Evolutionary conservation across 2,797 vertebrate genomes (phyloP).

Genomic region (Choloepus didactylus): DNA sequence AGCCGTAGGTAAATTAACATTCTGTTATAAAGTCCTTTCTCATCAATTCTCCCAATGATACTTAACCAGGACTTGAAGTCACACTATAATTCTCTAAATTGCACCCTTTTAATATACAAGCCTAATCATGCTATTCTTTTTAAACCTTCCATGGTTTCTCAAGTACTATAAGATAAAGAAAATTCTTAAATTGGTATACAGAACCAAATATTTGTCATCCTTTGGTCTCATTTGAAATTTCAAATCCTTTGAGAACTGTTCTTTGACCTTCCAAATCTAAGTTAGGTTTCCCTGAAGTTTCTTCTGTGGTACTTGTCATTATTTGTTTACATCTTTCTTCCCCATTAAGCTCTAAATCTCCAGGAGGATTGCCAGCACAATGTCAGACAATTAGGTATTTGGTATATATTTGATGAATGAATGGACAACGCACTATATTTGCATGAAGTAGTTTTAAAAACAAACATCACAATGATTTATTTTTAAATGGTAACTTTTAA

Average conservation of each 20-base stretch:
- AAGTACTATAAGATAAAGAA: slow-evolving; percentile 58
- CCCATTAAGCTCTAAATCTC: slow-evolving; percentile 14
- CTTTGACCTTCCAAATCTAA: slow-evolving; percentile 59
- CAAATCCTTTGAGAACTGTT: slow-evolving; percentile 46
- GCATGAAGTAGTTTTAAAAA: slow-evolving; percentile 58
- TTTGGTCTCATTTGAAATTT: slow-evolving; percentile 46
- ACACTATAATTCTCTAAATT: not conserved
- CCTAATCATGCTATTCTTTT: slow-evolving; percentile 39
- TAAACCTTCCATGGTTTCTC: slow-evolving; percentile 11
- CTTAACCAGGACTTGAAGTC: slow-evolving; percentile 7
- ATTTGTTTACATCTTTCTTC: not conserved
- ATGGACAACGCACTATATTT: slow-evolving; percentile 30
- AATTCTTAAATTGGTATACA: not conserved
- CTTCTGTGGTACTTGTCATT: slow-evolving; percentile 29
- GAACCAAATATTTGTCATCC: slow-evolving; percentile 6
- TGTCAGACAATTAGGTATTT: slow-evolving; percentile 47
- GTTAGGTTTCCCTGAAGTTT: slow-evolving; percentile 44
- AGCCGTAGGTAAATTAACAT: slow-evolving; percentile 17
- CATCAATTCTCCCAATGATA: slow-evolving; percentile 10
- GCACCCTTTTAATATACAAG: slow-evolving; percentile 58
- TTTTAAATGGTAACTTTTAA: slow-evolving; percentile 65
- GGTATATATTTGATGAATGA: not conserved
- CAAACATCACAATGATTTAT: slow-evolving; percentile 63
- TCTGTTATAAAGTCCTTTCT: slow-evolving; percentile 47
- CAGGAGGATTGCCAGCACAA: slow-evolving; percentile 11